Evolutionary conservation across 2,113 vertebrate genomes (phyloP), one percentile per base, ranked within the genome.

Genomic region (Gopherus flavomarginatus): DNA sequence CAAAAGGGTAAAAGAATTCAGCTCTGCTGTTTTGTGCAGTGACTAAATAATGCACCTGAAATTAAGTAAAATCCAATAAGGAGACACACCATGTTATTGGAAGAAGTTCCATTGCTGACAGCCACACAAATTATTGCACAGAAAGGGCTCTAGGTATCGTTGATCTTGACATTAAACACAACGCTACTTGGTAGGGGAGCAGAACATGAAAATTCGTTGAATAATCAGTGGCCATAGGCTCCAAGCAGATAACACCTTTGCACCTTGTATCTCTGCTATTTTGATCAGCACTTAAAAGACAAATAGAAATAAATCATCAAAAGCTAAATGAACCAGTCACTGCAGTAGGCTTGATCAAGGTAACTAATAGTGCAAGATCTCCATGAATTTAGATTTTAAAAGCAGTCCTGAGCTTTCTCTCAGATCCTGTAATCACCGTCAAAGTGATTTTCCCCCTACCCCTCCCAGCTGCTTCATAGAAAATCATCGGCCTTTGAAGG

Each of bases 1-100:
- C 5, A 83, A 93, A 80, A 96, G 35, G 2, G 27, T 52, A 92
- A 92, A 90, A 27, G 22, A 90, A 83, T 44, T 90, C 92, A 87
- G 69, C 8, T 86, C n/a, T 54, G 24, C 17, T 6, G 22, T 57
- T 81, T 47, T 78, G 86, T 38, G 72, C 47, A 52, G 31, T 16
- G 72, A 50, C 65, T 91, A 90, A 97, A 83, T 38, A 82, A 90
- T 42, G 38, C 44, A 65, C 5, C 53, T 11, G 47, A 81, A 75
- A 92, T 81, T 38, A 89, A 83, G 75, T 17, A 62, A 92, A 94
- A 90, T 44, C 31, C n/a, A 77, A 75, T 54, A 35, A 42, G n/a
- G 49, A 83, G n/a, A 72, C 1, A 1, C 3, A 24, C 19, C 19
- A 75, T 22, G 31, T 6, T 53, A 26, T 4, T 75, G 47, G 62